phyloP scores from a whole-genome alignment of 2,888 invertebrate species.

The Orthonevra nobilis region DNA sequence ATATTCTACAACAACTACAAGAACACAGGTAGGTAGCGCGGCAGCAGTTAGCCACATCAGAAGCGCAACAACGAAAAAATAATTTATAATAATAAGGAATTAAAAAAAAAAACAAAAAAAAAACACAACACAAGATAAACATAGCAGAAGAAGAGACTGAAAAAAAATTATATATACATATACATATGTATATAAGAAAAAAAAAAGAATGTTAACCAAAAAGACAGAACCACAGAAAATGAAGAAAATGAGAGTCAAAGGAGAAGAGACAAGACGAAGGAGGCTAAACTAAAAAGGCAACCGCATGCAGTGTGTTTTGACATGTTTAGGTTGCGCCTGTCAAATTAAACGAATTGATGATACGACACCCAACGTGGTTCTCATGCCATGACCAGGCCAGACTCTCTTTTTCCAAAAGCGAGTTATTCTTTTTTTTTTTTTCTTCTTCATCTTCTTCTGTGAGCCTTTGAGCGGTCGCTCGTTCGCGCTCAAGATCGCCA shows the following conservation, averaged over 20 bases:
- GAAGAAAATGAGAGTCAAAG: constrained; percentile 23
- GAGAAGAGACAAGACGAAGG: constrained; percentile 34
- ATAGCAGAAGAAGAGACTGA: constrained; percentile 20
- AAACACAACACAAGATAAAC: constrained; percentile 44
- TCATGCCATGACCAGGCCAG: constrained; percentile 72
- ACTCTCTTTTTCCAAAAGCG: too few species aligned
- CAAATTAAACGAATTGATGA: constrained; percentile 81
- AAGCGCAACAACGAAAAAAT: constrained; percentile 69
- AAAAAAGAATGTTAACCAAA: constrained; percentile 15
- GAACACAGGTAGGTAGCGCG: constrained; percentile 52
- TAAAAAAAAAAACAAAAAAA: constrained; percentile 54
- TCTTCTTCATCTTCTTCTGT: too few species aligned
- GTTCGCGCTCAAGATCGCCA: constrained; percentile 60
- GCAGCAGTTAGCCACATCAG: constrained; percentile 60
- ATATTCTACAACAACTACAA: too few species aligned
- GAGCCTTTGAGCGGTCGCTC: too few species aligned
- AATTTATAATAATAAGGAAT: constrained; percentile 72
- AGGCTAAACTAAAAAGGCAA: constrained; percentile 72
- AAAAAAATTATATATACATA: too few species aligned
- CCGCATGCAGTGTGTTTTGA: constrained; percentile 79
- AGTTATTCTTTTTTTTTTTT: too few species aligned
- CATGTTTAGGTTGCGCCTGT: constrained; percentile 81
- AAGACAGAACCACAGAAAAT: constrained; percentile 15
- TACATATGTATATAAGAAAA: too few species aligned
- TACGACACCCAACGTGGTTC: constrained; percentile 81